Evolutionary conservation across 1,140 invertebrate species (phyloP).

Genomic region (Hylaeus volcanicus): DNA sequence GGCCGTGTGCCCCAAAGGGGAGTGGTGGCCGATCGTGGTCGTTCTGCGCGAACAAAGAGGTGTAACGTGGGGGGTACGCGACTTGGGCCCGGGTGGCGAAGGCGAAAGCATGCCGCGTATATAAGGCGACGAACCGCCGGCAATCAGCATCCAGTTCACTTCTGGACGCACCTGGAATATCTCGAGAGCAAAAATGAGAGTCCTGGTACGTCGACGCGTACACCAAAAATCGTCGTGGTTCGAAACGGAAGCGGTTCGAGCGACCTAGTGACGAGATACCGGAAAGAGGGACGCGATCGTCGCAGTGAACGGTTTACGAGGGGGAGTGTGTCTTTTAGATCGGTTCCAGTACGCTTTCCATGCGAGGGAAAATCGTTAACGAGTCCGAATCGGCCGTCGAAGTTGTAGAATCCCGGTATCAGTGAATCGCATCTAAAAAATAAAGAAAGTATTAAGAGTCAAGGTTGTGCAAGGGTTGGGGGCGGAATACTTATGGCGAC

Average conservation of each 20-base stretch:
- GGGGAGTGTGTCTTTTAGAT: neutral
- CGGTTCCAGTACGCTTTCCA: neutral
- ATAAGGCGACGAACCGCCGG: slow-evolving; percentile 83
- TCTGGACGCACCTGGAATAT: slow-evolving; percentile 83
- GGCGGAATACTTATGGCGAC: no score
- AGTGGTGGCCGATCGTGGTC: slow-evolving; percentile 72
- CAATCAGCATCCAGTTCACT: slow-evolving; percentile 87
- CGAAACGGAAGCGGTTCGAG: neutral
- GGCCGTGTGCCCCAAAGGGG: slow-evolving; percentile 75
- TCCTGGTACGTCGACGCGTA: slow-evolving; percentile 74
- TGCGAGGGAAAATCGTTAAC: no score
- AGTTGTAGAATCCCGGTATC: no score
- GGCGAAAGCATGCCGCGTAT: slow-evolving; percentile 81
- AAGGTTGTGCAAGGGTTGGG: no score
- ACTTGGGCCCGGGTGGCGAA: slow-evolving; percentile 72
- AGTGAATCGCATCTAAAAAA: neutral
- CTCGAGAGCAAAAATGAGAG: slow-evolving; percentile 79
- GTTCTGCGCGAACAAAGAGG: slow-evolving; percentile 74
- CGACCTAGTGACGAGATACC: neutral
- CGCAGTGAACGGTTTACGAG: slow-evolving; percentile 5
- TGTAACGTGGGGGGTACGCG: slow-evolving; percentile 72
- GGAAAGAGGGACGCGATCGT: neutral
- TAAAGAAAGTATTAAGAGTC: no score
- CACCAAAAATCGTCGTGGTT: neutral
- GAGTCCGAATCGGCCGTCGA: no score